These are phyloP conservation scores for Columba livia DNA, from an alignment of 2,113 vertebrate genomes.

Conservation along the genomic window DNA sequence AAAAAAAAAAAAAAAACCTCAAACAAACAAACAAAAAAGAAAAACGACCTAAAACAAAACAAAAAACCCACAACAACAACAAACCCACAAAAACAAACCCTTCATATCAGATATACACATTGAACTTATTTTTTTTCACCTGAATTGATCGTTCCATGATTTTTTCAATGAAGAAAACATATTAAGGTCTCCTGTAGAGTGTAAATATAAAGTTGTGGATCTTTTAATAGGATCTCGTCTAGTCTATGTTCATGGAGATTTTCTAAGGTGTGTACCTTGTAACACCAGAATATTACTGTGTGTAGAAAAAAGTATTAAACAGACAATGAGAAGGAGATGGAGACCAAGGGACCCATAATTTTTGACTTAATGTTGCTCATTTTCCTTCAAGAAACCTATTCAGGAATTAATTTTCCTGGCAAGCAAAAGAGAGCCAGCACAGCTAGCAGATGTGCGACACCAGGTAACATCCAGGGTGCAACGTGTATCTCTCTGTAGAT, in stretches of 20 bases:
- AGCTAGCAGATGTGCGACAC: not conserved
- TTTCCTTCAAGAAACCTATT: not conserved
- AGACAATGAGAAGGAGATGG: not conserved
- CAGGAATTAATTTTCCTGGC: not conserved
- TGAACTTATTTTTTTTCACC: not conserved
- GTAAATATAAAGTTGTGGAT: not conserved
- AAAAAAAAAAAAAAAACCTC: not conserved
- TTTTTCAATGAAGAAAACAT: not conserved
- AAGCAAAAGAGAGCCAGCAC: not conserved
- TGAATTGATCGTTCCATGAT: not conserved
- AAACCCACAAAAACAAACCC: not conserved
- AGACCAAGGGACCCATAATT: not conserved
- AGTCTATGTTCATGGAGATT: not conserved
- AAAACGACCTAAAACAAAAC: too few relatives aligned
- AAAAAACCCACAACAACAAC: too few relatives aligned
- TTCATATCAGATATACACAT: not conserved
- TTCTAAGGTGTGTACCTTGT: not conserved
- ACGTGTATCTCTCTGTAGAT: fast-evolving
- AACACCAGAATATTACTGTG: not conserved
- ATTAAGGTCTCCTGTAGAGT: not conserved
- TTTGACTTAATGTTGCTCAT: not conserved
- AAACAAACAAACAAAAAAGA: too few relatives aligned
- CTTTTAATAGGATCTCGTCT: not conserved
- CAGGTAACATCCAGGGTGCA: not conserved
- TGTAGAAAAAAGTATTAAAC: not conserved